These are phyloP conservation scores for Porites lobata DNA, from an alignment of 92 coral and sea anemone genomes.

Conservation along the genomic window DNA sequence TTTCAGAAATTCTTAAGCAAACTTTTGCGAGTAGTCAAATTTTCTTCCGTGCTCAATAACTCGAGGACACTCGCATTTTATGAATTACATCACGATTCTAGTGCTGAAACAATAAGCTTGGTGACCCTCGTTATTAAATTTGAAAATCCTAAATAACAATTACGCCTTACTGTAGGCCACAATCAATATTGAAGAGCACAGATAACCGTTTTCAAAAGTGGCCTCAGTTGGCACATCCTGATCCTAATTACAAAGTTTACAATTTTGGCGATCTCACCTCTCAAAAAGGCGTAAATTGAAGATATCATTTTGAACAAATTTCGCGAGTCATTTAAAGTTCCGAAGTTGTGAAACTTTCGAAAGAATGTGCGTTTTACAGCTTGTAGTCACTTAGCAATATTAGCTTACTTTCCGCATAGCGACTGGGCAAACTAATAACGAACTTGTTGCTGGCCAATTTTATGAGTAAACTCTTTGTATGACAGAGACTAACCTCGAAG, in stretches of 20 bases:
- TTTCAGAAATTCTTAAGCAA: no score
- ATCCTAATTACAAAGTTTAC: not conserved
- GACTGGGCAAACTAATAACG: no score
- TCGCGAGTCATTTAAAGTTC: not conserved
- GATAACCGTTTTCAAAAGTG: not conserved
- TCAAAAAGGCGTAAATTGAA: not conserved
- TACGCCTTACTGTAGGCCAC: not conserved
- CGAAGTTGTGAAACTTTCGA: not conserved
- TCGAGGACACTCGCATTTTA: no score
- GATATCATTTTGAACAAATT: not conserved
- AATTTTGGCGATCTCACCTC: not conserved
- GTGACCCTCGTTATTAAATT: not conserved
- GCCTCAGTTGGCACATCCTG: not conserved
- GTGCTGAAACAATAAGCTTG: slow-evolving; percentile 1
- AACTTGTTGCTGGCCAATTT: not conserved
- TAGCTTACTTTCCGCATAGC: no score
- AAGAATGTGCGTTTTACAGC: not conserved
- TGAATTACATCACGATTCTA: no score
- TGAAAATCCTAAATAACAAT: not conserved
- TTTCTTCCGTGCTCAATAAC: not conserved
- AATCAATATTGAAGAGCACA: not conserved
- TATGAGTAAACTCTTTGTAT: not conserved
- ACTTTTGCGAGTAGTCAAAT: not conserved
- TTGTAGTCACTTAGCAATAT: no score
- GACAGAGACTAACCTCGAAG: slow-evolving; percentile 36